phyloP scores from a whole-genome alignment of 2,888 invertebrate genomes.

The Chrysolina oricalcia region DNA sequence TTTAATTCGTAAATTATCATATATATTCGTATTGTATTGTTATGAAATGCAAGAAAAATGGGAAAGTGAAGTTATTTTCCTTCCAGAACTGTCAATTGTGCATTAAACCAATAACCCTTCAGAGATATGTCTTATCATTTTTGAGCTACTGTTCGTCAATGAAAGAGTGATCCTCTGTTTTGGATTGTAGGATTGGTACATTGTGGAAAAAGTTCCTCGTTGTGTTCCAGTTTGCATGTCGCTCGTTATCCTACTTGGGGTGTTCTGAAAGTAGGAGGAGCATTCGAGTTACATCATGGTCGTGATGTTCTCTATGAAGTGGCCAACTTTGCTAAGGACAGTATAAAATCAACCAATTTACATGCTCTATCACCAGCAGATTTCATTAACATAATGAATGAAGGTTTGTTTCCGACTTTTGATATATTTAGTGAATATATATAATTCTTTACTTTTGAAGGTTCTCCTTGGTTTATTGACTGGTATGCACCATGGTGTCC shows the following conservation, averaged over 20 bases:
- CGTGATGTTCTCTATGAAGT: slow-evolving; percentile 75
- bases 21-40: too few species aligned
- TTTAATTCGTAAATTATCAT: too few species aligned
- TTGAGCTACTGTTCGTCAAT: too few species aligned
- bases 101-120: too few species aligned
- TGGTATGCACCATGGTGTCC: slow-evolving; percentile 89
- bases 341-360: slow-evolving; percentile 74
- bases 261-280: slow-evolving; percentile 83
- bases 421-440: background rate
- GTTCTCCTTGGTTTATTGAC: slow-evolving; percentile 79
- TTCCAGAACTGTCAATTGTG: too few species aligned
- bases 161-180: background rate
- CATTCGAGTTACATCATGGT: slow-evolving; percentile 83
- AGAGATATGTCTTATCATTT: too few species aligned
- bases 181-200: slow-evolving; percentile 74
- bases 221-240: slow-evolving; percentile 77
- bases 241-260: slow-evolving; percentile 80
- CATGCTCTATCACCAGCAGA: slow-evolving; percentile 79
- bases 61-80: too few species aligned
- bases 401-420: slow-evolving; percentile 66
- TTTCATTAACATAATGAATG: slow-evolving; percentile 74
- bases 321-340: slow-evolving; percentile 79
- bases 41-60: too few species aligned
- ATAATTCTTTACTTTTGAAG: slow-evolving; percentile 54
- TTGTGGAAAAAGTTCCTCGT: slow-evolving; percentile 74